These are phyloP conservation scores for Archaeoteleia sp. DNA, from an alignment of 2,888 invertebrate species.

Conservation along the genomic window DNA sequence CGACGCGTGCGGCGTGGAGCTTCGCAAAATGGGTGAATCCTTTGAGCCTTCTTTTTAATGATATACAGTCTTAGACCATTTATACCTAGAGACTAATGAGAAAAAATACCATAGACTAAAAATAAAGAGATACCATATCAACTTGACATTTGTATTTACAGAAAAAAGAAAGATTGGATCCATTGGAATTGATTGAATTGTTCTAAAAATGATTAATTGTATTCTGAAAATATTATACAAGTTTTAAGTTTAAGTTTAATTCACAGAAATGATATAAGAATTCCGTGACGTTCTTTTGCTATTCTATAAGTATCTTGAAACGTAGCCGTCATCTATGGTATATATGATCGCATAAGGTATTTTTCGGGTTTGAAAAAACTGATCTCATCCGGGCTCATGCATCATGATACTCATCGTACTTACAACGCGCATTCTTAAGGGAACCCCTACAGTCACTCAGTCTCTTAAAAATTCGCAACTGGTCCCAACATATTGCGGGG, in stretches of 20 bases:
- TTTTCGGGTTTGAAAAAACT: slow-evolving; percentile 17
- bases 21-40: slow-evolving; percentile 23
- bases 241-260: too few species aligned
- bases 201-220: too few species aligned
- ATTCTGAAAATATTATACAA: too few species aligned
- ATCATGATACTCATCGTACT: slow-evolving; percentile 70
- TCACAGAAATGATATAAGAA: too few species aligned
- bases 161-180: too few species aligned
- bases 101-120: too few species aligned
- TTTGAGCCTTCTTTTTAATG: slow-evolving; percentile 12
- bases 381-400: slow-evolving; percentile 66
- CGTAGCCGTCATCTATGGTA: too few species aligned
- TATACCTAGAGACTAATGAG: slow-evolving; percentile 36
- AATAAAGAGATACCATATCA: too few species aligned
- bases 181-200: too few species aligned
- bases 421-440: slow-evolving; percentile 68
- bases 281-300: slow-evolving; percentile 27
- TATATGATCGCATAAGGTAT: slow-evolving; percentile 7
- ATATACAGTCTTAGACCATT: slow-evolving; percentile 25
- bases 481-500: slow-evolving; percentile 21
- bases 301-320: too few species aligned
- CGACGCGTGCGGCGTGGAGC: slow-evolving; percentile 3
- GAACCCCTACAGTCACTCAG: slow-evolving; percentile 51
- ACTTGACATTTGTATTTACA: slow-evolving; percentile 9
- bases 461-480: slow-evolving; percentile 49